Conservation (phyloP, 2,797 vertebrate species). For the Aselliscus stoliczkanus region DNA sequence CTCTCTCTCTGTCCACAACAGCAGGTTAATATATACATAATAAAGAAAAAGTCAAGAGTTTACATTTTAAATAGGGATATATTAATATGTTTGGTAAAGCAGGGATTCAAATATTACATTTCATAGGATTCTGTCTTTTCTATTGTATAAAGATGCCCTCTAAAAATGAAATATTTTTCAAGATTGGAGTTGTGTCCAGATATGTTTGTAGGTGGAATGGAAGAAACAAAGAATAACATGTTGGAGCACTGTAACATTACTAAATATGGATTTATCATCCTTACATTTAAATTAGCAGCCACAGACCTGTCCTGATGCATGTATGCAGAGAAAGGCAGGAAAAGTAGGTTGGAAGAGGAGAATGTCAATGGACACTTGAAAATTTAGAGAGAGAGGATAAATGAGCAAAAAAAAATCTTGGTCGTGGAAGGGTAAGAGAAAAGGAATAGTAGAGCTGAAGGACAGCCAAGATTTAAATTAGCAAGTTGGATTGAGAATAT, state of each 20-base stretch:
- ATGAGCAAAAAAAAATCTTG: not conserved
- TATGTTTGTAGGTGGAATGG: not conserved
- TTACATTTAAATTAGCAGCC: not conserved
- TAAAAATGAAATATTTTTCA: not conserved
- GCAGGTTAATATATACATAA: not conserved
- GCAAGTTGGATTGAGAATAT: not conserved
- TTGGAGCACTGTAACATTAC: not conserved
- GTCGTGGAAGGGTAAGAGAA: not conserved
- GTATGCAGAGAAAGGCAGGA: not conserved
- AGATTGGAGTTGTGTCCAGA: not conserved
- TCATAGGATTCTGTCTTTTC: not conserved
- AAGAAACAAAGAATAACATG: not conserved
- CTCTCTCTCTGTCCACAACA: not conserved
- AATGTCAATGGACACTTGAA: not conserved
- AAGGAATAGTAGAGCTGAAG: not conserved
- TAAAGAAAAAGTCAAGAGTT: not conserved
- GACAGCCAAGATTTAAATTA: not conserved
- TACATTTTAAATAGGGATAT: not conserved
- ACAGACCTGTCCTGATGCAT: not conserved
- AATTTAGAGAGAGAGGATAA: not conserved
- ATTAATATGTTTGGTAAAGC: not conserved
- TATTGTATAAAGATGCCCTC: not conserved
- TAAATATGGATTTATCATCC: not conserved
- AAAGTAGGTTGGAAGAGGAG: not conserved
- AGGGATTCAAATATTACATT: not conserved